Evolutionary conservation across 2,888 invertebrate species (phyloP).

Genomic region (Sturmia bella): DNA sequence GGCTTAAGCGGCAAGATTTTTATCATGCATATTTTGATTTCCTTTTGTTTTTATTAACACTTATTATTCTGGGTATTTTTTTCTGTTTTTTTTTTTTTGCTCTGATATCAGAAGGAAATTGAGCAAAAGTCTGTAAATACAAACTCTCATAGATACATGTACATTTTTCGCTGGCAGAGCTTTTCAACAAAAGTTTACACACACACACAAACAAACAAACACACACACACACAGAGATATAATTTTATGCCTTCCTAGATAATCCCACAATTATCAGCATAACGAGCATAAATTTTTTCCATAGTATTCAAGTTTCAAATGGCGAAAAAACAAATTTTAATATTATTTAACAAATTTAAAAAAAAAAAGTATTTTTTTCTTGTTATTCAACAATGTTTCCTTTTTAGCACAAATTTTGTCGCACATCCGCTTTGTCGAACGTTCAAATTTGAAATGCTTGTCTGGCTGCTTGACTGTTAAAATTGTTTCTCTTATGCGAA

Average conservation of each 20-base stretch:
- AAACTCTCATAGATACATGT: background rate
- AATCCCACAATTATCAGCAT: no score
- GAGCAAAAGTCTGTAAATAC: background rate
- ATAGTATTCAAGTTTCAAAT: no score
- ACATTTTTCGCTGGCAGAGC: conserved; percentile 31
- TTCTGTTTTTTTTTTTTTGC: no score
- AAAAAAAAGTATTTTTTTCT: background rate
- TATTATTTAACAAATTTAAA: no score
- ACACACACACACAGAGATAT: no score
- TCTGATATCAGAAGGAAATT: conserved; percentile 22
- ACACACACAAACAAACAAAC: conserved; percentile 15
- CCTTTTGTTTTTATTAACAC: conserved; percentile 43
- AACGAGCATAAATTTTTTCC: no score
- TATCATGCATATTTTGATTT: conserved; percentile 9
- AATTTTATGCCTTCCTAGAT: no score
- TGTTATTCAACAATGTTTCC: conserved; percentile 16
- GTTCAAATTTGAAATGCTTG: conserved; percentile 56
- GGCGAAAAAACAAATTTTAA: no score
- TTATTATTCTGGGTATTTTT: no score
- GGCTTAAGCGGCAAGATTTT: conserved; percentile 56
- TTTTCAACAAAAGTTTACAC: conserved; percentile 32
- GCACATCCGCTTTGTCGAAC: conserved; percentile 70
- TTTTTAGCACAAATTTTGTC: conserved; percentile 40
- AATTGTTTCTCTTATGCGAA: background rate
- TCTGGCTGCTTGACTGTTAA: conserved; percentile 20